Evolutionary conservation across 2,113 vertebrate species (phyloP).

Genomic region (Bucco capensis): DNA sequence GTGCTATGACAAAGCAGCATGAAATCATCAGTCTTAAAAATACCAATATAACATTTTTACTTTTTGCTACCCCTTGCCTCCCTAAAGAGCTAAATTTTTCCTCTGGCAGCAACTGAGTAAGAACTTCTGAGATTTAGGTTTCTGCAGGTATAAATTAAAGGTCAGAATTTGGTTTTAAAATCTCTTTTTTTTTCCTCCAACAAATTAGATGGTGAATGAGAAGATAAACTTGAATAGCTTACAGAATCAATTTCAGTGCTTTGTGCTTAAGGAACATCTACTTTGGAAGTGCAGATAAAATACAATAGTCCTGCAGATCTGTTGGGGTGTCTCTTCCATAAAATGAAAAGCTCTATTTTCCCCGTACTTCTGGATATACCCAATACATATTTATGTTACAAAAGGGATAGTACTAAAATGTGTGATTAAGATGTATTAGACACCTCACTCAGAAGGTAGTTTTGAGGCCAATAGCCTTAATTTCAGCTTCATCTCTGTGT

Average conservation of each 20-base stretch:
- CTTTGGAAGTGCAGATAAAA: neutral
- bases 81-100: neutral
- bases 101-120: neutral
- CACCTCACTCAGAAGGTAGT: neutral
- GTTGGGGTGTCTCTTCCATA: neutral
- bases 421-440: too few species aligned
- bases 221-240: neutral
- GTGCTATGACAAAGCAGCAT: neutral
- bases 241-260: neutral
- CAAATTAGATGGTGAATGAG: neutral
- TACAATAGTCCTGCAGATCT: neutral
- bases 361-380: neutral
- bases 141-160: neutral
- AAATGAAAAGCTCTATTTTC: neutral
- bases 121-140: neutral
- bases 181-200: neutral
- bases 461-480: neutral
- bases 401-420: neutral
- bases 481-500: neutral
- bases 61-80: neutral
- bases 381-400: neutral
- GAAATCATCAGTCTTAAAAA: neutral
- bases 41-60: neutral
- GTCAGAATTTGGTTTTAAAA: neutral
- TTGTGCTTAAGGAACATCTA: neutral